Conservation (phyloP, 2,888 invertebrate species). For the Melitaea athalia region DNA sequence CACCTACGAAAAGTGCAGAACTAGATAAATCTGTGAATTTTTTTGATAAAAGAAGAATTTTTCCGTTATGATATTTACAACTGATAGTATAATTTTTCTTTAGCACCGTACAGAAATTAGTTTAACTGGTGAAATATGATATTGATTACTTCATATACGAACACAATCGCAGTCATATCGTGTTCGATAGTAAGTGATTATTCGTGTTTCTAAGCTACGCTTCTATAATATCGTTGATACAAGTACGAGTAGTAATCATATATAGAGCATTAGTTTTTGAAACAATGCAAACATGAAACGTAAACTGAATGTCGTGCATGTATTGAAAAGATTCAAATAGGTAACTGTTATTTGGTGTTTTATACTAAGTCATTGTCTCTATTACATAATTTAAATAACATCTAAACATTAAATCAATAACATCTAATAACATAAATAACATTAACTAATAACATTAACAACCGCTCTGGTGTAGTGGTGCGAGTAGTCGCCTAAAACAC, state of each 20-base stretch:
- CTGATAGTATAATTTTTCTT: neutral
- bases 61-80: too few species aligned
- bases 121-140: neutral
- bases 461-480: too few species aligned
- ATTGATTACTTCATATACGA: neutral
- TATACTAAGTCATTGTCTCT: neutral
- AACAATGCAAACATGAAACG: neutral
- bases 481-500: too few species aligned
- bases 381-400: neutral
- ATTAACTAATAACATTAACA: too few species aligned
- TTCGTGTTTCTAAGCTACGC: conserved; percentile 37
- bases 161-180: conserved; percentile 9
- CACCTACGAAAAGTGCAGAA: too few species aligned
- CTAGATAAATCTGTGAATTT: too few species aligned
- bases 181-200: conserved; percentile 38
- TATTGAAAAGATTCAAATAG: neutral
- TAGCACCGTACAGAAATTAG: neutral
- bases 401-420: too few species aligned
- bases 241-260: conserved; percentile 27
- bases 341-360: neutral
- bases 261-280: conserved; percentile 21
- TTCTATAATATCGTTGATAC: conserved; percentile 23
- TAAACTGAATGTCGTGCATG: neutral
- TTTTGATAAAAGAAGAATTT: too few species aligned
- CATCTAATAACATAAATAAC: too few species aligned